Evolutionary conservation across 1,140 invertebrate species (phyloP).

Genomic region (Paralvinella palmiformis): DNA sequence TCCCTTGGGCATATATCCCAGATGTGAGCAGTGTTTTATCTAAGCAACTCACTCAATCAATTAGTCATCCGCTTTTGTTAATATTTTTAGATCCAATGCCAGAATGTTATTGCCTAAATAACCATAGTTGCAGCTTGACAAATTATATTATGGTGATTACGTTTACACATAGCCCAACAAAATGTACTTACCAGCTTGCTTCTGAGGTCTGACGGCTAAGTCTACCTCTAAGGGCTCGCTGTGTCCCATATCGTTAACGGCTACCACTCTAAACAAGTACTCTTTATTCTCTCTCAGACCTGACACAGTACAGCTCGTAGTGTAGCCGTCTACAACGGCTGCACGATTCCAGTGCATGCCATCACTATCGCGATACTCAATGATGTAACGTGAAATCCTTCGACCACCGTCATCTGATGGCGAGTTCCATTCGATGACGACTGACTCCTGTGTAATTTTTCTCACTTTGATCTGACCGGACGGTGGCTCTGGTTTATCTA

Average conservation of each 20-base stretch:
- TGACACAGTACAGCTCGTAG: conserved; percentile 59
- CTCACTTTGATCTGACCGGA: conserved; percentile 73
- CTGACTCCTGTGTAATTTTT: conserved; percentile 84
- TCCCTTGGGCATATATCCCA: no score
- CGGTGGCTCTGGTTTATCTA: conserved; percentile 70
- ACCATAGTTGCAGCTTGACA: no score
- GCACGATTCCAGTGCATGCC: conserved; percentile 80
- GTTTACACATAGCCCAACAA: not conserved
- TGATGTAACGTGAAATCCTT: conserved; percentile 79
- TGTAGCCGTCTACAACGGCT: conserved; percentile 75
- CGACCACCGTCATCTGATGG: conserved; percentile 81
- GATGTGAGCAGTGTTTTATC: no score
- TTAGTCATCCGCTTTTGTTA: no score
- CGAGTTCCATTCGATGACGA: conserved; percentile 84
- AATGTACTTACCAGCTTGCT: not conserved
- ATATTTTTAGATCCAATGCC: no score
- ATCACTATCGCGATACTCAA: conserved; percentile 84
- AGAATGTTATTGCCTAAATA: no score
- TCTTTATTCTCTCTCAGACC: conserved; percentile 61
- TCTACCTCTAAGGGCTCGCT: conserved; percentile 81
- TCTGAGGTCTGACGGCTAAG: conserved; percentile 68
- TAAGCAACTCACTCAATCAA: no score
- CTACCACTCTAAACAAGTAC: conserved; percentile 92
- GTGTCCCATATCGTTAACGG: conserved; percentile 93
- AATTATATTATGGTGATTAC: not conserved